These are phyloP conservation scores for Pemphigus obesinymphae DNA, from an alignment of 1,140 invertebrate genomes.

Conservation along the genomic window DNA sequence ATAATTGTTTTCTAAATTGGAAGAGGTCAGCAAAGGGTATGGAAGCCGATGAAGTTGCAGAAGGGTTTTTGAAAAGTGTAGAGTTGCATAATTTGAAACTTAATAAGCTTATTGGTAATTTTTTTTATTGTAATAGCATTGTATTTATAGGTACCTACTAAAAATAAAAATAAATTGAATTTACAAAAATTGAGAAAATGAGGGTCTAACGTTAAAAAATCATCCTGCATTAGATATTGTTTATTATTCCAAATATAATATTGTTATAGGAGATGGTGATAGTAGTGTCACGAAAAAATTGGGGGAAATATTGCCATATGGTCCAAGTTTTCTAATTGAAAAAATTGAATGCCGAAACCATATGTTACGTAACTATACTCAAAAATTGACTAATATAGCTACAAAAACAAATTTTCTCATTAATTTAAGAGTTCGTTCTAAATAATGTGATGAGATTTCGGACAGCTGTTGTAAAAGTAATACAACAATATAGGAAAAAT, in stretches of 20 bases:
- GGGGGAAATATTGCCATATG: too few species aligned
- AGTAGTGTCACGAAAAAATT: too few species aligned
- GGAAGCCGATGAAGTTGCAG: too few species aligned
- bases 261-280: too few species aligned
- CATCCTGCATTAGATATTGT: background rate
- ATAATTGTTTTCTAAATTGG: too few species aligned
- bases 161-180: too few species aligned
- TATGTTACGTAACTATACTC: background rate
- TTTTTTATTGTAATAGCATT: background rate
- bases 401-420: background rate
- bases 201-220: background rate
- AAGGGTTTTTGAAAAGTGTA: too few species aligned
- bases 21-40: too few species aligned
- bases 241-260: background rate
- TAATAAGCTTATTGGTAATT: slow-evolving; percentile 1
- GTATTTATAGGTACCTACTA: background rate
- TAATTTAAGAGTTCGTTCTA: background rate
- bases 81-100: too few species aligned
- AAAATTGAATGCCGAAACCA: background rate
- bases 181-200: too few species aligned
- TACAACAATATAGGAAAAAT: background rate
- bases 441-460: background rate
- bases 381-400: background rate
- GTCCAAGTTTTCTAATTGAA: background rate
- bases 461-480: background rate